These are phyloP conservation scores for Lucinisca nassula DNA, from an alignment of 2,888 invertebrate species.

Conservation along the genomic window DNA sequence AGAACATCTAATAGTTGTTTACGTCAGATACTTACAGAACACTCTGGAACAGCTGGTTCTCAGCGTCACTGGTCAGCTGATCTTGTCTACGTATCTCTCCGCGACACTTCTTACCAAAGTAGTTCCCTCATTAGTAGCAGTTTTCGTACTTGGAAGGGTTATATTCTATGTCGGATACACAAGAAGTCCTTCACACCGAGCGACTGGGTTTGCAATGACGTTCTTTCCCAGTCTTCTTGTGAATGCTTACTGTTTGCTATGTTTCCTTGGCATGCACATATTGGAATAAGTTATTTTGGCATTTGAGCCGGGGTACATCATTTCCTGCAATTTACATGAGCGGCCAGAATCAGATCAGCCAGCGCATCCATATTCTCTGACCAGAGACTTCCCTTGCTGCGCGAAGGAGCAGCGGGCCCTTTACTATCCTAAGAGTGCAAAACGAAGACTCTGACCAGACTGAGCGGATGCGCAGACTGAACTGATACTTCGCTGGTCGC, in stretches of 20 bases:
- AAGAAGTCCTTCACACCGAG: conserved; percentile 25
- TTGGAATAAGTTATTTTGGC: too few relatives aligned
- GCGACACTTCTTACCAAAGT: conserved; percentile 39
- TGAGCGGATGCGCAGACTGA: too few relatives aligned
- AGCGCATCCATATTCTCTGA: too few relatives aligned
- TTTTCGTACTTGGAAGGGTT: conserved; percentile 68
- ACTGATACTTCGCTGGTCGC: too few relatives aligned
- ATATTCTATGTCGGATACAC: conserved; percentile 69
- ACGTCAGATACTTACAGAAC: conserved; percentile 57
- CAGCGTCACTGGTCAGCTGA: conserved; percentile 62
- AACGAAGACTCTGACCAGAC: too few relatives aligned
- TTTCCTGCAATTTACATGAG: too few relatives aligned
- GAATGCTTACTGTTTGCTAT: conserved; percentile 4
- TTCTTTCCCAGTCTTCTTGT: conserved; percentile 28
- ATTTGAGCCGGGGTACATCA: too few relatives aligned
- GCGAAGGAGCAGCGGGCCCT: too few relatives aligned
- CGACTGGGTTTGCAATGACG: conserved; percentile 60
- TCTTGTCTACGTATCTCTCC: conserved; percentile 62
- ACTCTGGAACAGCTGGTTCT: conserved; percentile 71
- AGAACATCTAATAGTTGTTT: conserved; percentile 54
- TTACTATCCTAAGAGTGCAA: too few relatives aligned
- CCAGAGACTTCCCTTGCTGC: too few relatives aligned
- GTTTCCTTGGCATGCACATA: background rate
- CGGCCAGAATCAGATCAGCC: too few relatives aligned
- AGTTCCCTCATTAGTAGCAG: conserved; percentile 63